Conservation (phyloP, 2,113 vertebrate genomes). For the Misgurnus mizolepis region DNA sequence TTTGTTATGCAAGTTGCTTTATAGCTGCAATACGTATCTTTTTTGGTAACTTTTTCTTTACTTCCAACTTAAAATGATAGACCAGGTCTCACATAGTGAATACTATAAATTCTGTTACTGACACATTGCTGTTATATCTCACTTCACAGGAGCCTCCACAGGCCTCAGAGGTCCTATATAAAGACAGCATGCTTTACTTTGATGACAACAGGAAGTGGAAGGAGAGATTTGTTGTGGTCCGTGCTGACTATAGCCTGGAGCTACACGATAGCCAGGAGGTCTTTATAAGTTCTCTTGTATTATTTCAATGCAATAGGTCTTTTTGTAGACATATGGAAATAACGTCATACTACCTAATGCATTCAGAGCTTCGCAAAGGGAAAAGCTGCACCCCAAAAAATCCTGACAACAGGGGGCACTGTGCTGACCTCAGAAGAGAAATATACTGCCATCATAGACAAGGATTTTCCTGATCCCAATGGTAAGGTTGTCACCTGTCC, state of each 20-base stretch:
- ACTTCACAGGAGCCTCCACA: conserved; percentile 63
- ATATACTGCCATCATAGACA: conserved; percentile 80
- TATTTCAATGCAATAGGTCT: background rate
- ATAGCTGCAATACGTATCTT: too few relatives aligned
- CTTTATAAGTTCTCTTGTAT: background rate
- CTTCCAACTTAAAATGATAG: too few relatives aligned
- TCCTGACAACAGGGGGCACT: conserved; percentile 79
- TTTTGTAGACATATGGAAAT: background rate
- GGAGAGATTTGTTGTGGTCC: conserved; percentile 80
- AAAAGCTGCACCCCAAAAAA: conserved; percentile 73
- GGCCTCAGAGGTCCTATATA: conserved; percentile 74
- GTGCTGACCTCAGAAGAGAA: conserved; percentile 82
- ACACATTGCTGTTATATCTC: conserved; percentile 39
- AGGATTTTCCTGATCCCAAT: conserved; percentile 78
- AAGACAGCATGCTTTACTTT: conserved; percentile 74
- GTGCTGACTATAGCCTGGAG: conserved; percentile 80
- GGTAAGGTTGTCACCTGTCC: conserved; percentile 68
- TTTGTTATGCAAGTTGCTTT: too few relatives aligned
- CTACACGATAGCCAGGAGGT: conserved; percentile 89
- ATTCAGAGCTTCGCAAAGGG: conserved; percentile 76
- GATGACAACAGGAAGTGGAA: conserved; percentile 88
- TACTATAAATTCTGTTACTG: background rate
- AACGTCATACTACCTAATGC: background rate
- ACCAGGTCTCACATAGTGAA: background rate
- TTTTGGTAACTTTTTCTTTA: too few relatives aligned